A percentile compares a stretch with the other conserved stretches of the same genome.
Conservation (phyloP, 2,113 vertebrate species). For the Ictidomys tridecemlineatus region DNA sequence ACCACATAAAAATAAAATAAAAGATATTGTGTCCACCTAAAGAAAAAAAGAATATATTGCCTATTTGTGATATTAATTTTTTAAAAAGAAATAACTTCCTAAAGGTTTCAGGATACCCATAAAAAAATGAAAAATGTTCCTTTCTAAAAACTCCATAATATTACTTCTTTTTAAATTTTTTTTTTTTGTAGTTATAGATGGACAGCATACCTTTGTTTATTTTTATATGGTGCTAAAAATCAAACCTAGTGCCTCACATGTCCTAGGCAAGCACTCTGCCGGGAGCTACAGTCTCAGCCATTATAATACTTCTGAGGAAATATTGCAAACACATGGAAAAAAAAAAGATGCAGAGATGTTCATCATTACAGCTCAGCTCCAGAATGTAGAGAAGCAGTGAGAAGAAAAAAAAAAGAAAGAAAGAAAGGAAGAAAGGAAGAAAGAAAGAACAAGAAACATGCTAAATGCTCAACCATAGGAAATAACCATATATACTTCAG, state of each 20-base stretch:
- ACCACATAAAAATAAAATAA: no score
- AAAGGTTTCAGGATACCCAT: neutral
- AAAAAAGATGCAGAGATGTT: neutral
- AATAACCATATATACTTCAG: neutral
- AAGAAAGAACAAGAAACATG: neutral
- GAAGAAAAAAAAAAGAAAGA: neutral
- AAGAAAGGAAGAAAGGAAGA: no score
- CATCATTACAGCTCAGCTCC: neutral
- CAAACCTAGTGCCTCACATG: no score
- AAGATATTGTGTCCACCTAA: no score
- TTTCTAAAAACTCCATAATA: neutral
- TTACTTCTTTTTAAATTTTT: no score
- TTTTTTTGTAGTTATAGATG: no score
- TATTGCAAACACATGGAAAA: conserved; percentile 7
- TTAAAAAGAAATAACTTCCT: neutral
- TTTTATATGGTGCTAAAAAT: no score
- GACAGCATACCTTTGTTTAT: no score
- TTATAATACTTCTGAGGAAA: conserved; percentile 11
- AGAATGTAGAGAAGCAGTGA: neutral
- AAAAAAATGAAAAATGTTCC: no score
- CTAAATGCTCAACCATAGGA: neutral
- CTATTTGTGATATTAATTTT: neutral
- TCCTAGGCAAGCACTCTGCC: no score
- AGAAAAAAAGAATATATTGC: neutral
- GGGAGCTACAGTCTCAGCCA: no score